A percentile compares a stretch with the other conserved stretches of the same genome.
These are phyloP conservation scores for Lasioglossum malachurum DNA, from an alignment of 2,888 invertebrate species.

Conservation along the genomic window DNA sequence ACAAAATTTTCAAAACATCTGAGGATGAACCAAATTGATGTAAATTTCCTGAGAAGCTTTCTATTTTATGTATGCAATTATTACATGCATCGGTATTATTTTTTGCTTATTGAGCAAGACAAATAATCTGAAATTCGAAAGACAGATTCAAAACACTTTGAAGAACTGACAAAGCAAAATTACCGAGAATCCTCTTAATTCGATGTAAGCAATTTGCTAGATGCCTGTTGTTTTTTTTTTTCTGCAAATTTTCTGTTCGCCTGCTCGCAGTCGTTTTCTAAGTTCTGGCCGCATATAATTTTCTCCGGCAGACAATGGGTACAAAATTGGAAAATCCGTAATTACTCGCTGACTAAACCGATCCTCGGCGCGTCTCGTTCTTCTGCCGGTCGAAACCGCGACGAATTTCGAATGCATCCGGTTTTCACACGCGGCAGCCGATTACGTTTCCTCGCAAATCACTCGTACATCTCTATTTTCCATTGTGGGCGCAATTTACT, in stretches of 20 bases:
- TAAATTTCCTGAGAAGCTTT: background rate
- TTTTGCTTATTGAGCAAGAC: background rate
- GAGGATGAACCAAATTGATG: background rate
- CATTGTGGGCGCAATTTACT: slow-evolving; percentile 49
- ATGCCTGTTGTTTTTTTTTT: background rate
- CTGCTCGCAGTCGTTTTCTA: background rate
- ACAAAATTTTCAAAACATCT: background rate
- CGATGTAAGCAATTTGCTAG: background rate
- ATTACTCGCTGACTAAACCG: slow-evolving; percentile 10
- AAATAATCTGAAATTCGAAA: background rate
- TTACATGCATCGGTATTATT: background rate
- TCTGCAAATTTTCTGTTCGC: background rate
- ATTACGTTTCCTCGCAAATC: slow-evolving; percentile 42
- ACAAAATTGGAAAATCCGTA: background rate
- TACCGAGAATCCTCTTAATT: background rate
- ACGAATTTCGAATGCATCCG: slow-evolving; percentile 37
- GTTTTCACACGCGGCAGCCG: slow-evolving; percentile 22
- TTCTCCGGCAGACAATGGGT: background rate
- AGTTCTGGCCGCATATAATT: background rate
- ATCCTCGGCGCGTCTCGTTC: slow-evolving; percentile 23
- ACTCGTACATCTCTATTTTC: slow-evolving; percentile 37
- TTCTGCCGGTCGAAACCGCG: slow-evolving; percentile 14
- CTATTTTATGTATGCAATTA: background rate
- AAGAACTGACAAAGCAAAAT: background rate
- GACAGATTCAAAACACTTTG: background rate